Evolutionary conservation across 2,888 invertebrate genomes (phyloP).

Genomic region (Caenorhabditis macrosperma): DNA sequence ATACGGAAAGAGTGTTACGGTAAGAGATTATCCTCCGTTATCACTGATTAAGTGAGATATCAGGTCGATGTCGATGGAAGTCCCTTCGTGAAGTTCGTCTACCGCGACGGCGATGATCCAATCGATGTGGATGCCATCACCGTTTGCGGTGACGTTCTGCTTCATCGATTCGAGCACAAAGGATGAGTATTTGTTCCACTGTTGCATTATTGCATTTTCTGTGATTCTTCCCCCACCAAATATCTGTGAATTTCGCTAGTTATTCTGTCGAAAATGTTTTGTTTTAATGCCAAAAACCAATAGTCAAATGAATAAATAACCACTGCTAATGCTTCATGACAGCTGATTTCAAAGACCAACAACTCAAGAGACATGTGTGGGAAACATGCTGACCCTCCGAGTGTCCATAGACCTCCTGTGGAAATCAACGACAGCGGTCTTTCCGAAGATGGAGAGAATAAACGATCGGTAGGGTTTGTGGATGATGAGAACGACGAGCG

Average conservation of each 20-base stretch:
- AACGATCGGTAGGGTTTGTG: conserved; percentile 45
- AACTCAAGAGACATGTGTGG: conserved; percentile 9
- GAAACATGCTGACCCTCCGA: conserved; percentile 27
- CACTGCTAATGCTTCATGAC: neutral
- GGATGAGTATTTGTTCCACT: conserved; percentile 13
- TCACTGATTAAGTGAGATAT: conserved; percentile 1
- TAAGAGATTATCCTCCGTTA: no score
- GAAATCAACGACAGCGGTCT: neutral
- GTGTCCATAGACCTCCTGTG: conserved; percentile 15
- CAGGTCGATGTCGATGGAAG: conserved; percentile 72
- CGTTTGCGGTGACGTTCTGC: conserved; percentile 64
- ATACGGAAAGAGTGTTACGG: conserved; percentile 66
- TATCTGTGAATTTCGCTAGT: neutral
- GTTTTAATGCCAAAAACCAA: no score
- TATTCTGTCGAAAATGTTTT: no score
- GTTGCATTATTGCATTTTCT: neutral
- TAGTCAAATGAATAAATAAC: no score
- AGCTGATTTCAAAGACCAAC: neutral
- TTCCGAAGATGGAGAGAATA: conserved; percentile 11
- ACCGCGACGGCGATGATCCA: conserved; percentile 62
- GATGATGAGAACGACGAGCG: conserved; percentile 27
- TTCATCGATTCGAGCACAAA: conserved; percentile 70
- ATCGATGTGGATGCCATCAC: conserved; percentile 62
- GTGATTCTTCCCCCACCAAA: conserved; percentile 6
- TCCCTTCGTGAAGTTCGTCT: conserved; percentile 68